phyloP scores from a whole-genome alignment of 2,888 invertebrate species.

The Tryphoninae sp. region DNA sequence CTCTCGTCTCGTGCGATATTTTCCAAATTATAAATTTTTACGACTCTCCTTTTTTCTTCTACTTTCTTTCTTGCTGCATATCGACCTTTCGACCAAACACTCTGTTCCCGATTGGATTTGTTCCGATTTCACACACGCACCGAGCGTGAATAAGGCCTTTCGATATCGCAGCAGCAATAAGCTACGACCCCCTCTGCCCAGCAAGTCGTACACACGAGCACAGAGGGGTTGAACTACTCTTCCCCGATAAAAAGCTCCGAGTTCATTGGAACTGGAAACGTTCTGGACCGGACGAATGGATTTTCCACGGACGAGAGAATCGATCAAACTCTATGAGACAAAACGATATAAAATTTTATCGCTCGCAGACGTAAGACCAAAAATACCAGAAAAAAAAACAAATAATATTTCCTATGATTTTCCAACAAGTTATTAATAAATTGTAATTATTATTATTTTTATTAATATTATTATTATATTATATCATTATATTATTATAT shows the following conservation, averaged over 20 bases:
- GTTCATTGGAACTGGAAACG: conserved; percentile 46
- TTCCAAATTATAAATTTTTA: conserved; percentile 82
- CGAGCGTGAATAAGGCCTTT: conserved; percentile 66
- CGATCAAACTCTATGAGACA: conserved; percentile 47
- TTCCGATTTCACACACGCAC: conserved; percentile 75
- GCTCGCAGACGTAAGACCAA: background rate
- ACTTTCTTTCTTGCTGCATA: conserved; percentile 48
- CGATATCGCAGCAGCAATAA: conserved; percentile 39
- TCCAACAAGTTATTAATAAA: no score
- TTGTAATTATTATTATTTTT: no score
- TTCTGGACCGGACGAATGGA: conserved; percentile 44
- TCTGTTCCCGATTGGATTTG: conserved; percentile 76
- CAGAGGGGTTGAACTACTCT: background rate
- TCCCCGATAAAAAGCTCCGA: background rate
- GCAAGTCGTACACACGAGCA: background rate
- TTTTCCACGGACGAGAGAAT: conserved; percentile 35
- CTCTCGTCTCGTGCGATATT: conserved; percentile 71
- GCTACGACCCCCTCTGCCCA: conserved; percentile 55
- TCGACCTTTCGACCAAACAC: conserved; percentile 58
- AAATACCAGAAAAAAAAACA: background rate
- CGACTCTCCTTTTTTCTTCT: conserved; percentile 69
- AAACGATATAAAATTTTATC: conserved; percentile 42
- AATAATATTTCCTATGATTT: background rate
- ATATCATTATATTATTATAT: no score
- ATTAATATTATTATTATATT: no score